These are phyloP conservation scores for Altica lythri DNA, from an alignment of 2,888 invertebrate genomes.

Conservation along the genomic window DNA sequence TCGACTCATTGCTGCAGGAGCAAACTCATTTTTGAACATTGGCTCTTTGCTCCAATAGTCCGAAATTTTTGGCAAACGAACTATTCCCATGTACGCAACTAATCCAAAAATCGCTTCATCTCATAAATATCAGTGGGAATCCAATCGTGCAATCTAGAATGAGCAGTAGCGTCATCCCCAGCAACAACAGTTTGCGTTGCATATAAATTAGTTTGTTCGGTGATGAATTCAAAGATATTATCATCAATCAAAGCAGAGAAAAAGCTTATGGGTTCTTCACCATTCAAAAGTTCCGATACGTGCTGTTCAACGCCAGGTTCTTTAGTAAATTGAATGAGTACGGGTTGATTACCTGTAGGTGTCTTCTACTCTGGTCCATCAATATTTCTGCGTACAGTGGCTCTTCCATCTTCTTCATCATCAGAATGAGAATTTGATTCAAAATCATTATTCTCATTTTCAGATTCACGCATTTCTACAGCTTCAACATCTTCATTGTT, in stretches of 20 bases:
- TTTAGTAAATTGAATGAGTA: slow-evolving; percentile 11
- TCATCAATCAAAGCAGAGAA: slow-evolving; percentile 24
- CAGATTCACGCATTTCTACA: too few species aligned
- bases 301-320: slow-evolving; percentile 10
- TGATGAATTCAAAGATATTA: slow-evolving; percentile 29
- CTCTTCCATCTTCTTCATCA: slow-evolving; percentile 6
- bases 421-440: too few species aligned
- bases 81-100: slow-evolving; percentile 36
- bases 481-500: too few species aligned
- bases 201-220: slow-evolving; percentile 33
- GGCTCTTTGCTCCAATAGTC: slow-evolving; percentile 42
- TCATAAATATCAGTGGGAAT: slow-evolving; percentile 9
- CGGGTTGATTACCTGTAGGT: slow-evolving; percentile 2
- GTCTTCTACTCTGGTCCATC: slow-evolving; percentile 9
- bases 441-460: too few species aligned
- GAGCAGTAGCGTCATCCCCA: slow-evolving; percentile 21
- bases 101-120: slow-evolving; percentile 15
- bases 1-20: background rate
- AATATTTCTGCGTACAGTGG: slow-evolving; percentile 4
- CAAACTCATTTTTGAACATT: slow-evolving; percentile 8
- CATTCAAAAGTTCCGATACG: slow-evolving; percentile 2
- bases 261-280: slow-evolving; percentile 3
- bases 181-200: slow-evolving; percentile 29
- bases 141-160: slow-evolving; percentile 31
- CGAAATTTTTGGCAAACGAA: slow-evolving; percentile 33